phyloP scores from a whole-genome alignment of 2,888 invertebrate genomes.

The Oithona nana region DNA sequence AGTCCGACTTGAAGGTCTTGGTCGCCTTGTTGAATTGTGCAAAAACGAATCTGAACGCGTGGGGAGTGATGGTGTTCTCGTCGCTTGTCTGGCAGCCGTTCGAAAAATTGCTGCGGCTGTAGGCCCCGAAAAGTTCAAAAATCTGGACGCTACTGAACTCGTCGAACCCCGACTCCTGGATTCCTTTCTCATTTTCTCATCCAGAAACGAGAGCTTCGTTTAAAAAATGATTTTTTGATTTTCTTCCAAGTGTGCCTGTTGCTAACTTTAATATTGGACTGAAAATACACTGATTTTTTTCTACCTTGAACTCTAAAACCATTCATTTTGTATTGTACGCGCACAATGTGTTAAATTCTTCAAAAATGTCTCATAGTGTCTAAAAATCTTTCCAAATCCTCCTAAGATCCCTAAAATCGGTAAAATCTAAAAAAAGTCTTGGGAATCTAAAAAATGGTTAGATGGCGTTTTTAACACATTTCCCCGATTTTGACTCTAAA shows the following conservation, averaged over 20 bases:
- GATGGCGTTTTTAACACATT: too few relatives aligned
- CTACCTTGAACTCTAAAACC: not conserved
- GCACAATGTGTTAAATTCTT: too few relatives aligned
- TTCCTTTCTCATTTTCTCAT: conserved; percentile 55
- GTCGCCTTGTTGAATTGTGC: conserved; percentile 41
- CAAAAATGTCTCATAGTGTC: too few relatives aligned
- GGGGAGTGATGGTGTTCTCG: conserved; percentile 44
- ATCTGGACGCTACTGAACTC: conserved; percentile 47
- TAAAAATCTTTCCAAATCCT: too few relatives aligned
- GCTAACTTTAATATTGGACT: not conserved
- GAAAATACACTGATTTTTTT: not conserved
- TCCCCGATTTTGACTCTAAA: too few relatives aligned
- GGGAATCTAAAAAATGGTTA: too few relatives aligned
- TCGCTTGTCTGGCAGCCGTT: conserved; percentile 44
- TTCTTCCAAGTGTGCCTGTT: not conserved
- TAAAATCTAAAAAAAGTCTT: too few relatives aligned
- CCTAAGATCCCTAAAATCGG: too few relatives aligned
- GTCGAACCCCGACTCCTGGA: conserved; percentile 54
- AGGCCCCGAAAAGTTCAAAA: conserved; percentile 33
- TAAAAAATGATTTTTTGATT: conserved; percentile 3
- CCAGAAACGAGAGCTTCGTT: conserved; percentile 24
- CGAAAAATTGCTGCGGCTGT: conserved; percentile 40
- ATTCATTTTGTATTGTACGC: too few relatives aligned
- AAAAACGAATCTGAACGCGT: conserved; percentile 41
- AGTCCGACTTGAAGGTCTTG: conserved; percentile 36